Percentiles rank a stretch among this genome's conserved stretches.
Evolutionary conservation across 2,113 vertebrate genomes (phyloP).

Genomic region (Okapia johnstoni): DNA sequence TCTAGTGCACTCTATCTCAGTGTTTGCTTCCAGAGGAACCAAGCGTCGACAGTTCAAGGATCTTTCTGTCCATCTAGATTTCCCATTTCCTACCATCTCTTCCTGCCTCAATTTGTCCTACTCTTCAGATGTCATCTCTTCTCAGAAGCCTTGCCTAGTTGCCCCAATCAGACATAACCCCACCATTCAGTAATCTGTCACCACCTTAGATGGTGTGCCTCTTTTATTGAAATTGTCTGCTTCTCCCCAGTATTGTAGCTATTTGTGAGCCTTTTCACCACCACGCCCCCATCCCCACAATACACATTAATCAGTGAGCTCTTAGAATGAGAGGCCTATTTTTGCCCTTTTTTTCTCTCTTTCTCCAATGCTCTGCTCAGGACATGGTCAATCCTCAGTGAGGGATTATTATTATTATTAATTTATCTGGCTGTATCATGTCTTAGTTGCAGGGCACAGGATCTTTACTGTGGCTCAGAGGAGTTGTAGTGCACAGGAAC

Average conservation of each 20-base stretch:
- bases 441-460: background rate
- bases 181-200: background rate
- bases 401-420: background rate
- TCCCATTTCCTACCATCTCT: background rate
- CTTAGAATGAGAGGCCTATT: background rate
- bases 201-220: background rate
- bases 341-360: background rate
- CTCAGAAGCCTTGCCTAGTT: background rate
- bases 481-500: background rate
- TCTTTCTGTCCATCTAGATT: background rate
- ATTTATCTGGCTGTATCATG: background rate
- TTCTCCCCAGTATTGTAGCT: background rate
- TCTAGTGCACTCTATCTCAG: background rate
- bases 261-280: background rate
- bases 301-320: background rate
- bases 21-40: background rate
- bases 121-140: background rate
- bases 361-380: background rate
- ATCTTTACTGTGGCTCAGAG: background rate
- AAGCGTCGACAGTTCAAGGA: background rate
- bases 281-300: background rate
- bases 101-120: background rate
- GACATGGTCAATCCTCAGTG: background rate
- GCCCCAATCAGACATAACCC: background rate
- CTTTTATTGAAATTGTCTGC: background rate